These are phyloP conservation scores for Orussus abietinus DNA, from an alignment of 1,140 invertebrate genomes.

Conservation along the genomic window DNA sequence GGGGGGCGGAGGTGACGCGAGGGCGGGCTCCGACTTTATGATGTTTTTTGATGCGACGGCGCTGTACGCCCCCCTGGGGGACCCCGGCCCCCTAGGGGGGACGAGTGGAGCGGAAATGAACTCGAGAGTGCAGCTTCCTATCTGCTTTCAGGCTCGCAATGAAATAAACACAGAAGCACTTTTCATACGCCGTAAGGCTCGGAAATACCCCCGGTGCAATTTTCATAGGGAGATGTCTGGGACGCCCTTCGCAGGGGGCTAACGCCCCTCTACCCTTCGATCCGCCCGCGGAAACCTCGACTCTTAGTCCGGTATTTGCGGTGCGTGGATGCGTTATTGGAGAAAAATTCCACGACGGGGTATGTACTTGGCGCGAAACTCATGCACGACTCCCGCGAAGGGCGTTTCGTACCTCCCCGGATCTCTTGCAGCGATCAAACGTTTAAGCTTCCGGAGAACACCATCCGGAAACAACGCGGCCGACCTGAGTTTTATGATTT, in stretches of 20 bases:
- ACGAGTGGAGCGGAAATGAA: slow-evolving; percentile 30
- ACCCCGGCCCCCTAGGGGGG: background rate
- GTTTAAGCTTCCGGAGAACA: no score
- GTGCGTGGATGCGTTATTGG: no score
- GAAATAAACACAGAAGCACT: slow-evolving; percentile 25
- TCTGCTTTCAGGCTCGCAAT: slow-evolving; percentile 26
- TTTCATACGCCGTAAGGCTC: slow-evolving; percentile 19
- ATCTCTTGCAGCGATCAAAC: no score
- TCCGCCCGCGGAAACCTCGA: background rate
- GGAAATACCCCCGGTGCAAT: slow-evolving; percentile 21
- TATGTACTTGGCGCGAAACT: background rate
- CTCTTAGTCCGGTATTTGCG: background rate
- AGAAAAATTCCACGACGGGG: no score
- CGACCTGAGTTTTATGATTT: no score
- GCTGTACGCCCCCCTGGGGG: background rate
- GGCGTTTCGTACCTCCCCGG: no score
- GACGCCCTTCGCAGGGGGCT: no score
- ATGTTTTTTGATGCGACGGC: slow-evolving; percentile 35
- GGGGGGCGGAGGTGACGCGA: slow-evolving; percentile 2
- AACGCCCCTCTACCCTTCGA: background rate
- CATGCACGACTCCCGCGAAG: background rate
- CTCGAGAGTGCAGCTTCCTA: slow-evolving; percentile 28
- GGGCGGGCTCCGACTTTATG: slow-evolving; percentile 25
- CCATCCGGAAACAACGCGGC: no score
- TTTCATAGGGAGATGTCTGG: slow-evolving; percentile 21